Evolutionary conservation across 2,797 vertebrate species (phyloP).

Genomic region (Aselliscus stoliczkanus): DNA sequence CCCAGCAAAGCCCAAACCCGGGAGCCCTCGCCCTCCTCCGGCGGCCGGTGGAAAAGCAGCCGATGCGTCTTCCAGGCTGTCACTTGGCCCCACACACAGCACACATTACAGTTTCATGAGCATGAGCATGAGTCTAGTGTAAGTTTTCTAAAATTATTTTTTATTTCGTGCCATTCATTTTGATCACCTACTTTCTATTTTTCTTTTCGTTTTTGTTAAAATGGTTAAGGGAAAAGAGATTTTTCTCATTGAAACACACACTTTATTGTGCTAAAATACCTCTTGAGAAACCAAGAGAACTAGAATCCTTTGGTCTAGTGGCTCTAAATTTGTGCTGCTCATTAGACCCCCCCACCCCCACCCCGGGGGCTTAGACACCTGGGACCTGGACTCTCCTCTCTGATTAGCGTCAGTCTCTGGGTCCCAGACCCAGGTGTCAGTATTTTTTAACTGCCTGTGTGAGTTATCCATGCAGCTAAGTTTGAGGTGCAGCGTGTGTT

Average conservation of each 20-base stretch:
- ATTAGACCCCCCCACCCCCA: not conserved
- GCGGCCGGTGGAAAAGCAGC: not conserved
- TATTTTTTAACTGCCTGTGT: not conserved
- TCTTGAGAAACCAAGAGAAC: not conserved
- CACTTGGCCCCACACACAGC: accelerated
- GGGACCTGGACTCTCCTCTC: not conserved
- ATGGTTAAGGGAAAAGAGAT: not conserved
- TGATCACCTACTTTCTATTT: not conserved
- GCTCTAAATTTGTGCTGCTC: not conserved
- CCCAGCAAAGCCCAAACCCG: conserved; percentile 27
- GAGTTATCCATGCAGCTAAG: not conserved
- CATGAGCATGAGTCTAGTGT: not conserved
- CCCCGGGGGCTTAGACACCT: not conserved
- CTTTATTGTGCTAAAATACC: conserved; percentile 14
- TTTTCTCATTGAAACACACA: not conserved
- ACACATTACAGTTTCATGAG: not conserved
- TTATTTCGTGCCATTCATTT: not conserved
- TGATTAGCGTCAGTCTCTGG: not conserved
- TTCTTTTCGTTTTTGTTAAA: not conserved
- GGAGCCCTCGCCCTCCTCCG: conserved; percentile 36
- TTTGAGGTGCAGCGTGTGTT: not conserved
- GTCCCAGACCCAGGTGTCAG: too few relatives aligned
- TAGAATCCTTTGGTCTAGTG: not conserved
- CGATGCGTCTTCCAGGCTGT: not conserved
- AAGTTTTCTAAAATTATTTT: conserved; percentile 18